Conservation (phyloP, 1,140 invertebrate genomes). For the Apis laboriosa region DNA sequence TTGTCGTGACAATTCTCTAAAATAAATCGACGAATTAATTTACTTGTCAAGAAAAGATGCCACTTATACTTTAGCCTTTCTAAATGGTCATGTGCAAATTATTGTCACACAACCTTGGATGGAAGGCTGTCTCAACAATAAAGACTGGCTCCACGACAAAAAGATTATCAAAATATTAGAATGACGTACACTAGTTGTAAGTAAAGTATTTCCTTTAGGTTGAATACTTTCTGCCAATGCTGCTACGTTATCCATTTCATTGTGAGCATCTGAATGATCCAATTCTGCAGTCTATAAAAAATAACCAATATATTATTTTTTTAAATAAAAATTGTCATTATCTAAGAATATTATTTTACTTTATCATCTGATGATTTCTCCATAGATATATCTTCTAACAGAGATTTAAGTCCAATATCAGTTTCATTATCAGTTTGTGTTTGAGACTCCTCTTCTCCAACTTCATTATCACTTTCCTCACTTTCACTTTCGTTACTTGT, state of each 20-base stretch:
- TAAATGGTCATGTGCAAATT: constrained; percentile 72
- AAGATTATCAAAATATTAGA: neutral
- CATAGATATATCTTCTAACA: constrained; percentile 82
- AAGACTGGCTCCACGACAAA: neutral
- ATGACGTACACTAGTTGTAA: constrained; percentile 88
- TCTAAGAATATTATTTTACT: constrained; percentile 16
- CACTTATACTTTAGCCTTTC: constrained; percentile 73
- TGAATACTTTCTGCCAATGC: constrained; percentile 97
- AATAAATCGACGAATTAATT: constrained; percentile 47
- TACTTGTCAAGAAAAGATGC: constrained; percentile 58
- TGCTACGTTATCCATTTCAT: constrained; percentile 94
- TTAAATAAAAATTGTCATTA: neutral
- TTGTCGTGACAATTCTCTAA: constrained; percentile 50
- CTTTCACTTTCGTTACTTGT: constrained; percentile 69
- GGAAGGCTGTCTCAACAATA: constrained; percentile 62
- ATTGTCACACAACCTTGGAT: constrained; percentile 74
- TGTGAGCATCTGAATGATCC: constrained; percentile 83
- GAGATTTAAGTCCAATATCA: constrained; percentile 83
- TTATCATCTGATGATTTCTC: constrained; percentile 72
- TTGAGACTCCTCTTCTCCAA: constrained; percentile 81
- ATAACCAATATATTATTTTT: neutral
- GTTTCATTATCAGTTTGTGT: constrained; percentile 80
- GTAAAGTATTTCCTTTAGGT: constrained; percentile 98
- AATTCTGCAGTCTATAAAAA: constrained; percentile 72
- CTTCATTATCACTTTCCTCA: constrained; percentile 72